Evolutionary conservation across 2,797 vertebrate species (phyloP).

Genomic region (Acanthurus lineatus): DNA sequence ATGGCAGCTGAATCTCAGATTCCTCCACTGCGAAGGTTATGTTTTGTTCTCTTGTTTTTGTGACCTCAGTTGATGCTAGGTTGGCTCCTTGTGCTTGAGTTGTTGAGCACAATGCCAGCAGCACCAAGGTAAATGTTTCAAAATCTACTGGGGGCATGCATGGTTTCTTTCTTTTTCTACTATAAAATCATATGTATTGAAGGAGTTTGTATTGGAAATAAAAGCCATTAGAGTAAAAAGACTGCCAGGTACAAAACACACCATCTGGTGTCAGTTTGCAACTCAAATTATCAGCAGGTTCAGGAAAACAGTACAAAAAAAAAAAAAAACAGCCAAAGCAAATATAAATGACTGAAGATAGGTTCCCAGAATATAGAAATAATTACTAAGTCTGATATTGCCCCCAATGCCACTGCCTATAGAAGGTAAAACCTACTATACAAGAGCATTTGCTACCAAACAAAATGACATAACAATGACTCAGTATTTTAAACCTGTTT

Average conservation of each 20-base stretch:
- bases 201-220: conserved; percentile 16
- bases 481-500: conserved; percentile 38
- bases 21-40: conserved; percentile 63
- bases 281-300: conserved; percentile 24
- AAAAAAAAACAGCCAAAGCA: conserved; percentile 13
- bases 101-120: conserved; percentile 51
- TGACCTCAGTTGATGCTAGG: conserved; percentile 55
- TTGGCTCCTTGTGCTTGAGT: conserved; percentile 39
- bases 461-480: conserved; percentile 20
- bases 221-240: conserved; percentile 20
- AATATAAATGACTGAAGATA: conserved; percentile 24
- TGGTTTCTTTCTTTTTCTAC: conserved; percentile 2
- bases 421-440: conserved; percentile 41
- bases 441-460: conserved; percentile 11
- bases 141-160: conserved; percentile 26
- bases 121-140: conserved; percentile 39
- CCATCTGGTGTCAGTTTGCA: conserved; percentile 29
- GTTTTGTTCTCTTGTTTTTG: conserved; percentile 61
- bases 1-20: conserved; percentile 55
- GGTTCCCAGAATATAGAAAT: conserved; percentile 20
- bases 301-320: conserved; percentile 43
- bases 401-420: conserved; percentile 33
- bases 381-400: conserved; percentile 51
- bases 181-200: conserved; percentile 2
- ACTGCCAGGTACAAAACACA: conserved; percentile 11